Evolutionary conservation across 2,888 invertebrate genomes (phyloP), one percentile per base, ranked within the genome.

Genomic region (Nebria brevicollis): DNA sequence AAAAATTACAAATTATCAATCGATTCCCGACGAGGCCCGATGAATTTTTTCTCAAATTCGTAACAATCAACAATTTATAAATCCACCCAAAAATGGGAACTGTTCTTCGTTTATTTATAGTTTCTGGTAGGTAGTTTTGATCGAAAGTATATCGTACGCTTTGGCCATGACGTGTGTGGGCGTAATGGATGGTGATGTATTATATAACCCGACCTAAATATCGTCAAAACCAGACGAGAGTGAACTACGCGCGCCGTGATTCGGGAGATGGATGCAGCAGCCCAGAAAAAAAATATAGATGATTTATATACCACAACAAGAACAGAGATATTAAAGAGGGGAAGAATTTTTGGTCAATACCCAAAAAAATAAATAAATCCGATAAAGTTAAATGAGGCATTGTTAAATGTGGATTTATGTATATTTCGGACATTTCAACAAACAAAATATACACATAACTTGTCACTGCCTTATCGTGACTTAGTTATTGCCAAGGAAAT

Each of bases 191-290:
- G 79, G 74, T 79, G 79, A 79, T 79, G 74, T 79, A 79, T 79
- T 73, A 79, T 79, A 79, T 79, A 74, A 75, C 79, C 79, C 79
- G 79, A 79, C 79, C 79, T 79, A 79, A 79, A 79, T 79, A 79
- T 79, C 79, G 79, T 79, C 79, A 79, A 79, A 79, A 79, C 73
- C 79, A 79, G 79, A 79, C 79, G 79, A 79, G 66, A 43, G 42
- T 15, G 66, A 66, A 20, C 20, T 15, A 75, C 66, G 75, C 66
- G 34, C 25, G 20, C 66, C 64, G 72, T 72, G 77, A 77, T 77
- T 77, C 64, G 64, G 43, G 54, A 64, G 77, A 76, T 76, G 66
- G 76, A 76, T 66, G 2, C 26, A 66, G 66, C 54, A 54, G 54
- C 54, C 8, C 54, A 54, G 54, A 54, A 54, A 54, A 54, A 43